Conservation (phyloP, 1,140 invertebrate species). For the Caerostris extrusa region DNA sequence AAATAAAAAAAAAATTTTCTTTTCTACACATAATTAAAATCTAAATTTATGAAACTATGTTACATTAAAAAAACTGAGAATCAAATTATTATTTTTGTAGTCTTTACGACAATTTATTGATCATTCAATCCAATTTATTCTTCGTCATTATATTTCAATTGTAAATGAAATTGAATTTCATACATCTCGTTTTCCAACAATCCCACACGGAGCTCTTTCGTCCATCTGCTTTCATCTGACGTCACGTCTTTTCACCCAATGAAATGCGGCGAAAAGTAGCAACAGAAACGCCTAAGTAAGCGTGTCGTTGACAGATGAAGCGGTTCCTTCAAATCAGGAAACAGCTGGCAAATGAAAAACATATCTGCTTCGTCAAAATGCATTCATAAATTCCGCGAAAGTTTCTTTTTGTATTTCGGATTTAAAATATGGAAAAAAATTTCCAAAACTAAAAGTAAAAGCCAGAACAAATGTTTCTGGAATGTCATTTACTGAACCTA, state of each 20-base stretch:
- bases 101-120: no score
- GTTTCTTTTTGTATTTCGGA: background rate
- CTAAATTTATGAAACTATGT: no score
- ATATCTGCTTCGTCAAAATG: constrained; percentile 30
- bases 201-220: constrained; percentile 30
- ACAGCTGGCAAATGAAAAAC: constrained; percentile 66
- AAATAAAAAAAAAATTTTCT: no score
- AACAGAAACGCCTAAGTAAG: constrained; percentile 52
- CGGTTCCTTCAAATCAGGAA: constrained; percentile 73
- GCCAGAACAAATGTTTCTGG: background rate
- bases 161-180: no score
- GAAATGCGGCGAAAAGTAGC: background rate
- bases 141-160: no score
- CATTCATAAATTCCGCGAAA: constrained; percentile 66
- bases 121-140: no score
- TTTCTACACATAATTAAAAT: no score
- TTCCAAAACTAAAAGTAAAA: constrained; percentile 3
- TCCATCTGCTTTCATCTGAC: constrained; percentile 39
- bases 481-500: background rate
- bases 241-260: constrained; percentile 36
- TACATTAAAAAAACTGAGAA: no score
- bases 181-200: background rate
- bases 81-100: no score
- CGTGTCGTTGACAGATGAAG: constrained; percentile 65
- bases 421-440: background rate